Evolutionary conservation across 2,797 vertebrate species (phyloP), one percentile per base, ranked within the genome.

Genomic region (Gobionotothen gibberifrons): DNA sequence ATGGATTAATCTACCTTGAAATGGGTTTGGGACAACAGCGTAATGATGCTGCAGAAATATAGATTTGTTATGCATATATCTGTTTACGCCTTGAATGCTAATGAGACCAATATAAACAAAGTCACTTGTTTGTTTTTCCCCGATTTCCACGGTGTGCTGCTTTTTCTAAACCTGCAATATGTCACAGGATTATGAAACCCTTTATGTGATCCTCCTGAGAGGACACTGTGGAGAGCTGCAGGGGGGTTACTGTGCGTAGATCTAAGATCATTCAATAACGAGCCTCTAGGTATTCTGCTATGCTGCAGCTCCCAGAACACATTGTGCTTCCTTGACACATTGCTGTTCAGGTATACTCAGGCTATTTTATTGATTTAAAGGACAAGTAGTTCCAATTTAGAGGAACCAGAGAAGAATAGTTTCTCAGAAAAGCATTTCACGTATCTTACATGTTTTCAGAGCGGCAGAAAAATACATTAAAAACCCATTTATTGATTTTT

Each of bases 21-120:
- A 36, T 36, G 32, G 6, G 32, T 36, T 36, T 7, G 1, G 32
- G 32, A 36, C 7, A 2, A 36, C 8, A 36, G 6, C 7, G 32
- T 36, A 36, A 36, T 36, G 8, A 32, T 32, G 32, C 32, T 32
- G 32, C 32, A 8, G 32, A 32, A 32, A 32, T 32, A 32, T 32
- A 32, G 32, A 32, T 32, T 6, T 32, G 32, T 32, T 36, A 36
- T 36, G 8, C 32, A 36, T 36, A 36, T 36, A 36, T 36, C 26
- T 36, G 32, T 36, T 19, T 8, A 59, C 56, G 43, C 39, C 5
- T 58, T 64, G 39, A 79, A 68, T 81, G 26, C 11, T 57, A 60
- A 64, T 72, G 22, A 70, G 19, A 16, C 21, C 44, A 12, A 46
- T 22, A 48, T 52, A 32, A 32, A 14, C 4, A 43, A 60, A 65